A percentile compares a stretch with the other conserved stretches of the same genome.
Conservation (phyloP, 2,797 vertebrate genomes). For the Zenarchopterus dispar region DNA sequence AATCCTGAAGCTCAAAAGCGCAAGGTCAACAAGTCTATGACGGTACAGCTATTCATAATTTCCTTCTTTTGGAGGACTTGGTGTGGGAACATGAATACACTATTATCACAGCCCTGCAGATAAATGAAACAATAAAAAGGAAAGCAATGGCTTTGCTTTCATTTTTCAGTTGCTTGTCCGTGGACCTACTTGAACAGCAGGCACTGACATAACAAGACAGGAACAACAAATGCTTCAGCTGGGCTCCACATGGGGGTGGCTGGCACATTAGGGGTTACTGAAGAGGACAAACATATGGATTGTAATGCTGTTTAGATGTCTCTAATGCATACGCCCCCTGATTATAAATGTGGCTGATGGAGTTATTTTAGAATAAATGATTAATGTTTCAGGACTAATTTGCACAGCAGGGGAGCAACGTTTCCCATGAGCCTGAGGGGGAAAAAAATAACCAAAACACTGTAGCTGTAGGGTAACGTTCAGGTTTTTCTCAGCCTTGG, state of each 20-base stretch:
- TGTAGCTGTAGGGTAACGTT: not conserved
- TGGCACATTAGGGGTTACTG: not conserved
- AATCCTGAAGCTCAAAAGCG: too few species aligned
- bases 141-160: not conserved
- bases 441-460: too few species aligned
- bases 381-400: not conserved
- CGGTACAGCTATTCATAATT: too few species aligned
- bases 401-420: not conserved
- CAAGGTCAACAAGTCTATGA: too few species aligned
- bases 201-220: slow-evolving; percentile 10
- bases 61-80: not conserved
- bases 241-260: not conserved
- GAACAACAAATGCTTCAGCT: not conserved
- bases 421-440: not conserved
- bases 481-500: not conserved
- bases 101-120: slow-evolving; percentile 17
- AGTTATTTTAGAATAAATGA: slow-evolving; percentile 7
- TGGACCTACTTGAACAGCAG: slow-evolving; percentile 1
- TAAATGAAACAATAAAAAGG: not conserved
- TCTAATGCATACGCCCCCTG: not conserved
- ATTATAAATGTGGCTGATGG: slow-evolving; percentile 17
- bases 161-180: not conserved
- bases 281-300: slow-evolving; percentile 11
- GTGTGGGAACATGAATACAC: slow-evolving; percentile 10
- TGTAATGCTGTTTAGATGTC: slow-evolving; percentile 13